Evolutionary conservation across 2,888 invertebrate genomes (phyloP), one percentile per base, ranked within the genome.

Genomic region (Chloroclystis v-ata): DNA sequence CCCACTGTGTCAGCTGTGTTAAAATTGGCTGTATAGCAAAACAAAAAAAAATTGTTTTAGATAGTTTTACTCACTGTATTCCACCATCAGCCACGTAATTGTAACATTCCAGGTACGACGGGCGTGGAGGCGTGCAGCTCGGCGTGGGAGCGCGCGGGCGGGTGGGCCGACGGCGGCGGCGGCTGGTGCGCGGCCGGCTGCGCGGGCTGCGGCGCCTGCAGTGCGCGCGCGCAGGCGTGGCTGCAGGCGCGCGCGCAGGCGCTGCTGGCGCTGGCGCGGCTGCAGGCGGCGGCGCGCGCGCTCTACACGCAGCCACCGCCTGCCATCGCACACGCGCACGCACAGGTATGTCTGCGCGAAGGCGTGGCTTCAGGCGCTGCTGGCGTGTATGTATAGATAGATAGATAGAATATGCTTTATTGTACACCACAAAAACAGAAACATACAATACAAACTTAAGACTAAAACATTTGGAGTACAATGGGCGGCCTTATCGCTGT

Each of bases 281-380:
- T 88, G 10, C 87, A 88, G 0, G 67, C 60, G 35, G 92, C 94
- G 0, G 95, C 95, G 61, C 89, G 90, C 56, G 92, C 94, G 49
- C 88, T 95, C 28, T 95, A 95, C 66, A 95, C 97, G 49, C 95
- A 96, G 48, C 98, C 97, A 20, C 97, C 97, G 28, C 97, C 97
- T 0, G 97, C 97, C 0, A 95, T 97, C 45, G 97, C 97, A 0
- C 92, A 93, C 1, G 70, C 74, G 0, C 71, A 74, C 45, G 96
- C 43, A 10, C 43, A 43, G 40, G 42, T 49, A 47, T 2, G 20
- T 5, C 3, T 5, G 20, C 20, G 20, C 20, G 20, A 2, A 20
- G 20, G 20, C 20, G 20, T 20, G 20, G 20, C 20, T 20, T 2
- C 20, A 20, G 20, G 20, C 20, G 20, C 20, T 20, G 20, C 20